phyloP scores from a whole-genome alignment of 2,113 vertebrate species.

The Vimba vimba region DNA sequence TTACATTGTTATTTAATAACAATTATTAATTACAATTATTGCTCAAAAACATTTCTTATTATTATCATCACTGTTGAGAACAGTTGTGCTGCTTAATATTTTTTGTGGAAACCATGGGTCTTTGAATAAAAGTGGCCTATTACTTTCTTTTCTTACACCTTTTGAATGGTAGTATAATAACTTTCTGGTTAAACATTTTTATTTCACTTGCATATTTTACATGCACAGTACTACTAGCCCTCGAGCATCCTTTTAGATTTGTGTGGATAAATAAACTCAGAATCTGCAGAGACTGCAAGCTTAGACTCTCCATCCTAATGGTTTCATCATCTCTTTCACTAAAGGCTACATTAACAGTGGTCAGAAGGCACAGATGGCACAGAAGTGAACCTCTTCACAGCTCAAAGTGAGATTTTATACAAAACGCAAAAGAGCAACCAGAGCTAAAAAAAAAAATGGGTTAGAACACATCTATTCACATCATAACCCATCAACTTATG shows the following conservation, averaged over 20 bases:
- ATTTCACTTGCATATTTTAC: neutral
- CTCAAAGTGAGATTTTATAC: constrained; percentile 27
- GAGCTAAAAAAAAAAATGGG: constrained; percentile 24
- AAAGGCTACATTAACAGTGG: constrained; percentile 14
- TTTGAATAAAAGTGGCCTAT: neutral
- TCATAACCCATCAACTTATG: constrained; percentile 52
- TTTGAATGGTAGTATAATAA: neutral
- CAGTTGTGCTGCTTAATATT: neutral
- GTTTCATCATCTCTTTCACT: constrained; percentile 4
- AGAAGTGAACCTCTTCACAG: constrained; percentile 2
- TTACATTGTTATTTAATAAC: no score
- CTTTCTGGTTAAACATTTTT: neutral
- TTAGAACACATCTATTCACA: constrained; percentile 59
- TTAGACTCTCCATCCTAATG: neutral
- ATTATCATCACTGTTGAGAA: neutral
- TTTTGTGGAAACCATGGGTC: neutral
- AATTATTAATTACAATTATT: no score
- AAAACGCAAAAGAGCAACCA: constrained; percentile 45
- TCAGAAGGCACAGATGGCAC: neutral
- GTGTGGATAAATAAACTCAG: neutral
- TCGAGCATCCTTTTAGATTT: neutral
- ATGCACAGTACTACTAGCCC: neutral
- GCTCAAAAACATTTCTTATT: neutral
- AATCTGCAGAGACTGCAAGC: neutral
- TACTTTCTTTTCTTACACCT: neutral